A percentile compares a stretch with the other conserved stretches of the same genome.
phyloP scores from a whole-genome alignment of 2,888 invertebrate genomes.

The Agonum fuliginosum region DNA sequence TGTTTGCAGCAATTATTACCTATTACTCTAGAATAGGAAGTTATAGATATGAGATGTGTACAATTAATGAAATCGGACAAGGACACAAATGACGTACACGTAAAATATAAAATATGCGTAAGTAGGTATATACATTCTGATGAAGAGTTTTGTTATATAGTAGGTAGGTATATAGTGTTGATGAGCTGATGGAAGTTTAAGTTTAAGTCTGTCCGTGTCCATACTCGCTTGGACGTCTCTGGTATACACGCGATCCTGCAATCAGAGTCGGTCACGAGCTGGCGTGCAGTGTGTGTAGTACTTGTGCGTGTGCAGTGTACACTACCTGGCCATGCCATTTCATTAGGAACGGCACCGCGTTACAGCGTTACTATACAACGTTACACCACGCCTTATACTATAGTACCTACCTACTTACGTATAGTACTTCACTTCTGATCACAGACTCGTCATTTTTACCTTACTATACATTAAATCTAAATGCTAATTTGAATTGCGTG shows the following conservation, averaged over 20 bases:
- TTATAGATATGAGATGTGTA: background rate
- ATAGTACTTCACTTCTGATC: background rate
- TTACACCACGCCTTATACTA: conserved; percentile 19
- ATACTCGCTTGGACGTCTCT: conserved; percentile 55
- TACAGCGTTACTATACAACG: background rate
- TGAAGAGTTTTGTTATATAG: conserved; percentile 7
- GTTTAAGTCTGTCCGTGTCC: conserved; percentile 53
- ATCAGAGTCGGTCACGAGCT: conserved; percentile 59
- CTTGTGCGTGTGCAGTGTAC: conserved; percentile 49
- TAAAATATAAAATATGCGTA: background rate
- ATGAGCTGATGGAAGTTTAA: conserved; percentile 50
- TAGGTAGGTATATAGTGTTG: conserved; percentile 34
- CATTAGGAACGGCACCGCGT: conserved; percentile 40
- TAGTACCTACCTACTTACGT: too few relatives aligned
- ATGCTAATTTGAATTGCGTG: conserved; percentile 29
- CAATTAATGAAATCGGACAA: too few relatives aligned
- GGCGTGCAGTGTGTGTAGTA: conserved; percentile 24
- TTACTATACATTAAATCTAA: background rate
- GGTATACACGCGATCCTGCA: conserved; percentile 60
- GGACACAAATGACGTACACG: conserved; percentile 9
- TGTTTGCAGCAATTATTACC: too few relatives aligned
- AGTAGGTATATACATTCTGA: conserved; percentile 1
- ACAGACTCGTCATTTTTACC: background rate
- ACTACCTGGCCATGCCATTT: conserved; percentile 23
- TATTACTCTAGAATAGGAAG: background rate